These are phyloP conservation scores for Poeciliopsis paucimaculata DNA, from an alignment of 2,797 vertebrate genomes.

Conservation along the genomic window DNA sequence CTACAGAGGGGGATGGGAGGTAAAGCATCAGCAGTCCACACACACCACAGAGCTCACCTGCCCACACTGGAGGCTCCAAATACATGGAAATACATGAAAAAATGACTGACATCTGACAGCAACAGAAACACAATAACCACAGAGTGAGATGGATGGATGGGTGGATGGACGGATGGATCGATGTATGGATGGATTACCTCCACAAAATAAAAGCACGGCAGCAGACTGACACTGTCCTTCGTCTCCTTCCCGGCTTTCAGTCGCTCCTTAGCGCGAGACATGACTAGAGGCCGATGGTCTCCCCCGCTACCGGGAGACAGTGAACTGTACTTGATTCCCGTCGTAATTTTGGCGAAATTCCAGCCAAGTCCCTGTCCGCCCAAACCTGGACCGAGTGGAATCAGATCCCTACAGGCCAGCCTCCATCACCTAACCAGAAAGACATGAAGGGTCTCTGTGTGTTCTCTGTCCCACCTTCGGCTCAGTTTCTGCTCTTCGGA, in stretches of 20 bases:
- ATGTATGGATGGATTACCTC: conserved; percentile 80
- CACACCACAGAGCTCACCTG: background rate
- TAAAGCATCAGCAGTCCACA: background rate
- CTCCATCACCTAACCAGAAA: background rate
- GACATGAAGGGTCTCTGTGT: background rate
- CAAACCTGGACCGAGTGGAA: background rate
- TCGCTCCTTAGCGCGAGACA: conserved; percentile 90
- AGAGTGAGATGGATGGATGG: background rate
- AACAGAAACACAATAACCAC: no score
- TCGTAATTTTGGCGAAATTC: conserved; percentile 71
- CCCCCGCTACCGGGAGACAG: conserved; percentile 69
- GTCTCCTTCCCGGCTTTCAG: conserved; percentile 87
- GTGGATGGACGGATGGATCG: background rate
- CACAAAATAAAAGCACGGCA: conserved; percentile 97
- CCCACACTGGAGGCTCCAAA: background rate
- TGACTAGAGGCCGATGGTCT: conserved; percentile 73
- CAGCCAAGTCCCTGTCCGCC: conserved; percentile 16
- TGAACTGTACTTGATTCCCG: conserved; percentile 70
- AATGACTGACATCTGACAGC: background rate
- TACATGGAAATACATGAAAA: background rate
- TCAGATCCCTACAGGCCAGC: background rate
- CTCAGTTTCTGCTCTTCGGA: background rate
- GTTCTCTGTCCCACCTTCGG: background rate
- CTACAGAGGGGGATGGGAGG: background rate
- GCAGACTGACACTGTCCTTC: conserved; percentile 95